Evolutionary conservation across 2,113 vertebrate species (phyloP).

Genomic region (Pseudorasbora parva): DNA sequence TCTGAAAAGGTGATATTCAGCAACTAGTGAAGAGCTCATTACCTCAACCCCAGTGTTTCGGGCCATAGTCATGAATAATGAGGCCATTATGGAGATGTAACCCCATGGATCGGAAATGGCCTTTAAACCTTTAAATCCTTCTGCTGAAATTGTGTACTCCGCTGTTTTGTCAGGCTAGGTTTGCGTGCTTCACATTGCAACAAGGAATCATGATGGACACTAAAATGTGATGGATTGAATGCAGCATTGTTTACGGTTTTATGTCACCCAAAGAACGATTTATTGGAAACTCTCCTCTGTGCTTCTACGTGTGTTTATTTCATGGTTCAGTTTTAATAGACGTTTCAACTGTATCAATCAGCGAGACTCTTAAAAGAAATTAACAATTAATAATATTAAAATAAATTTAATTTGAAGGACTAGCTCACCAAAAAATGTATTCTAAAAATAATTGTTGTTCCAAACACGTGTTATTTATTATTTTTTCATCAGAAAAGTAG

Average conservation of each 20-base stretch:
- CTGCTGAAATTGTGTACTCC: conserved; percentile 54
- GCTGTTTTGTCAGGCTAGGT: conserved; percentile 51
- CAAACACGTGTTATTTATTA: too few species aligned
- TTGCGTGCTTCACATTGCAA: conserved; percentile 52
- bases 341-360: not conserved
- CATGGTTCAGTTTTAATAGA: not conserved
- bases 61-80: conserved; percentile 75
- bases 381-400: too few species aligned
- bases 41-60: conserved; percentile 68
- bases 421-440: not conserved
- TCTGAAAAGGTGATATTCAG: conserved; percentile 67
- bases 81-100: conserved; percentile 76
- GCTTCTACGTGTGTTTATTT: not conserved
- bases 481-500: too few species aligned
- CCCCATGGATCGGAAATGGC: conserved; percentile 63
- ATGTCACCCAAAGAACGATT: not conserved
- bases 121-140: conserved; percentile 61
- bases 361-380: not conserved
- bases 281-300: not conserved
- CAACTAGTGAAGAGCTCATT: conserved; percentile 74
- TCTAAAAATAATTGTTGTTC: too few species aligned
- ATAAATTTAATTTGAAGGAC: not conserved
- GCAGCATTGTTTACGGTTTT: not conserved
- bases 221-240: conserved; percentile 51
- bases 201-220: conserved; percentile 56